Percentiles rank a stretch among this genome's conserved stretches.
These are phyloP conservation scores for Nomada ruficornis DNA, from an alignment of 2,888 invertebrate genomes.

Conservation along the genomic window DNA sequence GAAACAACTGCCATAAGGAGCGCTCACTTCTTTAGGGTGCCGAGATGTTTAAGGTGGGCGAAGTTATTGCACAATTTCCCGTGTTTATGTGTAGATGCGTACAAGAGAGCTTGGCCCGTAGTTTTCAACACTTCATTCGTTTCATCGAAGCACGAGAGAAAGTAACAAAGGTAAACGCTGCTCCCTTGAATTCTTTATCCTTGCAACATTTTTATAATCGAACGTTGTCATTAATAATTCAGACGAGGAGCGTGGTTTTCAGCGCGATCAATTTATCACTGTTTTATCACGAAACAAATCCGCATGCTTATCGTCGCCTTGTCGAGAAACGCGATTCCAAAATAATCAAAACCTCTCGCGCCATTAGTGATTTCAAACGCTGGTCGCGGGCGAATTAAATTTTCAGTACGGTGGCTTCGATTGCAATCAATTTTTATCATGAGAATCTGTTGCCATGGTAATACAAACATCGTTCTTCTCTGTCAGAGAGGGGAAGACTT, in stretches of 20 bases:
- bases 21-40: conserved; percentile 1
- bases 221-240: not conserved
- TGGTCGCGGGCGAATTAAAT: conserved; percentile 34
- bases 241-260: not conserved
- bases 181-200: too few relatives aligned
- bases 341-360: conserved; percentile 35
- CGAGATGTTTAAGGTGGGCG: not conserved
- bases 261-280: conserved; percentile 28
- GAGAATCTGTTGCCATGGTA: not conserved
- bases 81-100: not conserved
- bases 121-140: not conserved
- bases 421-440: conserved; percentile 40
- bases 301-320: conserved; percentile 25
- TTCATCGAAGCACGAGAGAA: not conserved
- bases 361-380: not conserved
- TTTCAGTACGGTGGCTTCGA: conserved; percentile 4
- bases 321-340: conserved; percentile 12
- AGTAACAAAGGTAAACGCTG: not conserved
- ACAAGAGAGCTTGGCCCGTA: not conserved
- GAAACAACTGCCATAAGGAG: not conserved
- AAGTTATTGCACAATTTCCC: conserved; percentile 6
- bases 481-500: conserved; percentile 23
- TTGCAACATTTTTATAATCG: too few relatives aligned
- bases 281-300: conserved; percentile 10
- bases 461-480: conserved; percentile 14